phyloP scores from a whole-genome alignment of 2,888 invertebrate genomes.

The Nomada goodeniana region DNA sequence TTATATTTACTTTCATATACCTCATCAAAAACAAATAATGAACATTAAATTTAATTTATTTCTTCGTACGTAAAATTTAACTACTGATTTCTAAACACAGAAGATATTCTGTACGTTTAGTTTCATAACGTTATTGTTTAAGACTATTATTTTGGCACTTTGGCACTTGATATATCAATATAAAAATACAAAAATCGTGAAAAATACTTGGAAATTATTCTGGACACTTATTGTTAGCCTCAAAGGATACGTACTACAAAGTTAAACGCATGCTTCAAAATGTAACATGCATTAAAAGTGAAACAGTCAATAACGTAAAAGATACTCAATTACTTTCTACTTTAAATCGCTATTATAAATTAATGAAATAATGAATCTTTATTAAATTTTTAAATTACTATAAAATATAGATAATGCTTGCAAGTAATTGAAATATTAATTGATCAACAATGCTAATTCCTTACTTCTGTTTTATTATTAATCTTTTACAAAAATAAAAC shows the following conservation, averaged over 20 bases:
- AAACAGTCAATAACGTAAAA: neutral
- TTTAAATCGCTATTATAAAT: neutral
- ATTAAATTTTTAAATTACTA: neutral
- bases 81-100: too few relatives aligned
- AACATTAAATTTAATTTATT: too few relatives aligned
- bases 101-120: too few relatives aligned
- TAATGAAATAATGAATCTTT: neutral
- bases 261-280: constrained; percentile 2
- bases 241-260: neutral
- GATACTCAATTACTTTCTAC: constrained; percentile 13
- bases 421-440: neutral
- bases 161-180: too few relatives aligned
- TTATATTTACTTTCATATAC: too few relatives aligned
- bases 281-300: constrained; percentile 15
- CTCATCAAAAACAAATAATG: too few relatives aligned
- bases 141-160: too few relatives aligned
- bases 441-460: neutral
- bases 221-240: constrained; percentile 5
- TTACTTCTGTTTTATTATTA: neutral
- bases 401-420: too few relatives aligned
- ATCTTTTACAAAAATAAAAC: neutral
- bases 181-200: neutral
- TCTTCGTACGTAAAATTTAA: too few relatives aligned
- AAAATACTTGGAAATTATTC: constrained; percentile 1
- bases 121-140: too few relatives aligned